Base-by-base conservation (phyloP, 2,113 vertebrate genomes). In the Turdus rufiventris region DNA sequence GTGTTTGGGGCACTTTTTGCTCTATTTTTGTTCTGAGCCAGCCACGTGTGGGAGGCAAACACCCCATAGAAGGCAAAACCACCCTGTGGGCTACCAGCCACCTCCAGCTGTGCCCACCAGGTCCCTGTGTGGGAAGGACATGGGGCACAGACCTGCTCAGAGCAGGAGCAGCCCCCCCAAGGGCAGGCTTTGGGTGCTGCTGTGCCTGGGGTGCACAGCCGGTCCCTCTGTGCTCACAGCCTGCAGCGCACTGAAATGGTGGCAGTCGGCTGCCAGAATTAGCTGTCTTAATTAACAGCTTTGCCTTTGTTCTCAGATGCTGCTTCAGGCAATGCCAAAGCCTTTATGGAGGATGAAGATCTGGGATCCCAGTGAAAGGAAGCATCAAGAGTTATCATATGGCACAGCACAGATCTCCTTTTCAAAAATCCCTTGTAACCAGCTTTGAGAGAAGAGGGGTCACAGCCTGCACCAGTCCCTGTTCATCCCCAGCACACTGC, bases 251-350 rank as follows among this genome's bases (percentile, higher is more conserved):
- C 14, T 0, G 45, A 78, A 85, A 87, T 91, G 94, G 94, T 10
- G 2, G 89, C 93, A 79, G 77, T 73, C n/a, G 3, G 86, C 94
- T 94, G 88, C 95, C 95, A 94, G 78, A 97, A 96, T 91, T 95
- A 94, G 85, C 88, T 82, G 87, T 96, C 94, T 96, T 94, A 94
- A 96, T 96, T 96, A 96, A 90, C 81, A 95, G 89, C 89, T 96
- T 96, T 91, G 87, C 54, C 88, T 94, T 96, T 95, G 94, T 94
- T 96, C 87, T 82, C 85, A 76, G 85, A 93, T 67, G 79, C 84
- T 70, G 94, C 95, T 94, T 86, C 95, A 94, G 94, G 94, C 86
- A 0, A 96, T 93, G 92, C 96, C 97, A 94, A 94, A 67, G 62
- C 83, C 91, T 73, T 96, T 94, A 61, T 76, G 50, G 40, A 96